A percentile compares a stretch with the other conserved stretches of the same genome.
Evolutionary conservation across 1,140 invertebrate species (phyloP).

Genomic region (Sitobion miscanthi): DNA sequence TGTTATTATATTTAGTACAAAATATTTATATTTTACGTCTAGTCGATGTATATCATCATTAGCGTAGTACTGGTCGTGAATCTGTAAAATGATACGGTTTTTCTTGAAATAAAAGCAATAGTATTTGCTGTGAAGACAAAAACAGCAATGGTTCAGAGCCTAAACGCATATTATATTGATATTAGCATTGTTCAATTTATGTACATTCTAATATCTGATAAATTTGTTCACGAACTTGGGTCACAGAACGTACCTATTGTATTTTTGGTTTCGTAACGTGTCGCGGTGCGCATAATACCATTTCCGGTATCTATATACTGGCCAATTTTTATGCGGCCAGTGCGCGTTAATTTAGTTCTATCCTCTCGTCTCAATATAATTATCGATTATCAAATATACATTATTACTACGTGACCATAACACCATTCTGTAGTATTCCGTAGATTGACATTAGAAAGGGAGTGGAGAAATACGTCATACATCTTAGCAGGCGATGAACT

Average conservation of each 20-base stretch:
- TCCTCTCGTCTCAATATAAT: neutral
- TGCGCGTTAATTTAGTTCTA: neutral
- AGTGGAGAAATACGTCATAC: neutral
- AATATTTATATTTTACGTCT: neutral
- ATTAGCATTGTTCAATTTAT: too few relatives aligned
- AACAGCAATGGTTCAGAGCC: neutral
- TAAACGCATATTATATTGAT: neutral
- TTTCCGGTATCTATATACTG: neutral
- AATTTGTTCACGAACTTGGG: neutral
- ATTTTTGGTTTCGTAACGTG: neutral
- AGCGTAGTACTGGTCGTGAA: neutral
- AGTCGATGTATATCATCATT: neutral
- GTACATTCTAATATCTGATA: neutral
- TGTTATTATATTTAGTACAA: neutral
- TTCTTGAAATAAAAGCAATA: neutral
- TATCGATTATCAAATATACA: neutral
- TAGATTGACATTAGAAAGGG: neutral
- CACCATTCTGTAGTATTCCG: neutral
- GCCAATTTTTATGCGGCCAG: too few relatives aligned
- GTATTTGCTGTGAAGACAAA: neutral
- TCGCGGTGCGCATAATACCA: neutral
- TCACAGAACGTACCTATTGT: neutral
- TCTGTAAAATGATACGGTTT: neutral
- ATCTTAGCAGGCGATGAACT: neutral
- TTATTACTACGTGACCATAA: constrained; percentile 5